These are phyloP conservation scores for Cheilosia scutellata DNA, from an alignment of 2,888 invertebrate genomes.

Conservation along the genomic window DNA sequence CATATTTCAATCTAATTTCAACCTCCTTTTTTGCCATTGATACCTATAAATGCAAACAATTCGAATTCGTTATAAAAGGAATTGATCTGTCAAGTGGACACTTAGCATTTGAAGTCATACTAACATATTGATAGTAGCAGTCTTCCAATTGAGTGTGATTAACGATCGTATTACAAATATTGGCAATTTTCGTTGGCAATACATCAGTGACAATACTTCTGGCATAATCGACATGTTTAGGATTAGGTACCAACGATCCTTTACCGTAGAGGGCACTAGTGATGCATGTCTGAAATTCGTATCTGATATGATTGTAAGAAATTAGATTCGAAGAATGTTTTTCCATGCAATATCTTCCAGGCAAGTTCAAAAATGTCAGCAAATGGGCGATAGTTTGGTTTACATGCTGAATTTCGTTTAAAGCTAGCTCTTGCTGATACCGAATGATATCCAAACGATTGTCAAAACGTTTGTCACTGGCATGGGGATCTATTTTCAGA, in stretches of 20 bases:
- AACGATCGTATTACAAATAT: background rate
- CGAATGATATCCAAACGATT: conserved; percentile 35
- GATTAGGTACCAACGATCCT: background rate
- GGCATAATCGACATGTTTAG: background rate
- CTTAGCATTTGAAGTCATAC: background rate
- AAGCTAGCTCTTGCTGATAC: conserved; percentile 17
- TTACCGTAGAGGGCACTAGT: background rate
- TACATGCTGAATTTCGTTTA: conserved; percentile 34
- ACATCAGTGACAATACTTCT: background rate
- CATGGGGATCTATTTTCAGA: conserved; percentile 18
- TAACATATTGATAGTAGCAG: conserved; percentile 28
- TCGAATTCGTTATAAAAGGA: background rate
- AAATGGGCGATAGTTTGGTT: conserved; percentile 32
- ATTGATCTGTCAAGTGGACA: background rate
- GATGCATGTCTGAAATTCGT: background rate
- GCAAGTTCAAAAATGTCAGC: conserved; percentile 29
- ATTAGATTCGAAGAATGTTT: conserved; percentile 31
- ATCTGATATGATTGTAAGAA: background rate
- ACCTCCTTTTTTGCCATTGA: background rate
- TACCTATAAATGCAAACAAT: background rate
- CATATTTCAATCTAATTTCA: background rate
- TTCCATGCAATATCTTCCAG: conserved; percentile 49
- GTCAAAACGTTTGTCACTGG: conserved; percentile 26
- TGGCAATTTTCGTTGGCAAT: background rate
- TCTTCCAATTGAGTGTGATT: conserved; percentile 28